These are phyloP conservation scores for Pteria penguin DNA, from an alignment of 2,888 invertebrate species.

Conservation along the genomic window DNA sequence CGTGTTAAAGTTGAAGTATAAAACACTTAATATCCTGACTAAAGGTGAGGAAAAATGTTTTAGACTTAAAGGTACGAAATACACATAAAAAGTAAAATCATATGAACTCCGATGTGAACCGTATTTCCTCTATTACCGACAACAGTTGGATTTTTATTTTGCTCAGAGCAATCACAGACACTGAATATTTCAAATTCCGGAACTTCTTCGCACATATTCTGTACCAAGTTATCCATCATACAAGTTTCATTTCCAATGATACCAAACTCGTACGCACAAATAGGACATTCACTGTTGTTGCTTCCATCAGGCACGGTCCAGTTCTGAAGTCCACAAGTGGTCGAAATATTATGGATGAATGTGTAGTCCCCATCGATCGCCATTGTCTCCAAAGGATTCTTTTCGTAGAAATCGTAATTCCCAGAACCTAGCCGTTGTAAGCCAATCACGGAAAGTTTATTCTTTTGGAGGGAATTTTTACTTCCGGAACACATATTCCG, in stretches of 20 bases:
- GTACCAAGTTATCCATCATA: slow-evolving; percentile 6
- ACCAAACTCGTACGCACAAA: slow-evolving; percentile 15
- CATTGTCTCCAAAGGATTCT: slow-evolving; percentile 31
- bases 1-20: too few species aligned
- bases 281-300: slow-evolving; percentile 21
- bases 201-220: slow-evolving; percentile 6
- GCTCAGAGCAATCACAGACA: slow-evolving; percentile 12
- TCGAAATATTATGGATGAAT: slow-evolving; percentile 23
- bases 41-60: too few species aligned
- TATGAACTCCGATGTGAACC: too few species aligned
- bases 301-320: slow-evolving; percentile 32
- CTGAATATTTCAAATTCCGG: slow-evolving; percentile 19
- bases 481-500: slow-evolving; percentile 27
- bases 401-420: slow-evolving; percentile 41
- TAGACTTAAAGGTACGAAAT: too few species aligned
- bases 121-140: too few species aligned
- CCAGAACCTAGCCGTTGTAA: slow-evolving; percentile 14
- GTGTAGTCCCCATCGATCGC: slow-evolving; percentile 14
- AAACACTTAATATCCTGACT: too few species aligned
- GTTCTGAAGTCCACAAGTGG: slow-evolving; percentile 30
- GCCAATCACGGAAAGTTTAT: slow-evolving; percentile 15
- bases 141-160: background rate
- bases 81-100: too few species aligned
- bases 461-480: background rate
- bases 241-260: slow-evolving; percentile 10